Evolutionary conservation across 1,140 invertebrate genomes (phyloP).

Genomic region (Bombus haemorrhoidalis): DNA sequence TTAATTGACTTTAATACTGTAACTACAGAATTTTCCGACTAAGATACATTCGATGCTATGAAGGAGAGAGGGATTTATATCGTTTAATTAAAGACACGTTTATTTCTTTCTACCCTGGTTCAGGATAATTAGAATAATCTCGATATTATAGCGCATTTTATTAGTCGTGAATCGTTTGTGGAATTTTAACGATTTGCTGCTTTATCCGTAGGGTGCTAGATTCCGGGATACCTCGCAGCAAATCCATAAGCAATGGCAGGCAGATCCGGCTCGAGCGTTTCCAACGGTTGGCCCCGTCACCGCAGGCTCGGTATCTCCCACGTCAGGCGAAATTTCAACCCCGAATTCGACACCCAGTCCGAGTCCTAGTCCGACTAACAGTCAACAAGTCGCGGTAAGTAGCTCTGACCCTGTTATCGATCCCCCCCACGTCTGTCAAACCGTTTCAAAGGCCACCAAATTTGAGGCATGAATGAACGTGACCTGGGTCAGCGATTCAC

Average conservation of each 20-base stretch:
- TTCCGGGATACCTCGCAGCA: slow-evolving; percentile 81
- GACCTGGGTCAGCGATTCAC: not conserved
- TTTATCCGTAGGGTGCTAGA: slow-evolving; percentile 74
- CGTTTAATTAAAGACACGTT: not conserved
- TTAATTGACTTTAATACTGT: too few species aligned
- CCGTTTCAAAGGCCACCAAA: not conserved
- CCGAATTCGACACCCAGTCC: slow-evolving; percentile 79
- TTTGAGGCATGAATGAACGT: slow-evolving; percentile 7
- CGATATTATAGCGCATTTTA: not conserved
- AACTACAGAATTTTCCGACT: too few species aligned
- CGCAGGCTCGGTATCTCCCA: slow-evolving; percentile 66
- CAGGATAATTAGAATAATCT: too few species aligned
- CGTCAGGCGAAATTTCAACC: slow-evolving; percentile 72
- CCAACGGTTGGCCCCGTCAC: slow-evolving; percentile 77
- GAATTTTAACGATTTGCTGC: not conserved
- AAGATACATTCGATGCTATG: not conserved
- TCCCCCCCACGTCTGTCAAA: not conserved
- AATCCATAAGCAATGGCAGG: slow-evolving; percentile 82
- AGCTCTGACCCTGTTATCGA: slow-evolving; percentile 21
- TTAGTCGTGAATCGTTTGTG: not conserved
- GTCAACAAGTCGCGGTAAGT: slow-evolving; percentile 77
- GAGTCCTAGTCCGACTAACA: slow-evolving; percentile 78
- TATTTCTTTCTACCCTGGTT: not conserved
- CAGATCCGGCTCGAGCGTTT: slow-evolving; percentile 78
- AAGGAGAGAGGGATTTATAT: too few species aligned